Base-by-base conservation (phyloP, 2,797 vertebrate genomes). In the Cyclopterus lumpus region DNA sequence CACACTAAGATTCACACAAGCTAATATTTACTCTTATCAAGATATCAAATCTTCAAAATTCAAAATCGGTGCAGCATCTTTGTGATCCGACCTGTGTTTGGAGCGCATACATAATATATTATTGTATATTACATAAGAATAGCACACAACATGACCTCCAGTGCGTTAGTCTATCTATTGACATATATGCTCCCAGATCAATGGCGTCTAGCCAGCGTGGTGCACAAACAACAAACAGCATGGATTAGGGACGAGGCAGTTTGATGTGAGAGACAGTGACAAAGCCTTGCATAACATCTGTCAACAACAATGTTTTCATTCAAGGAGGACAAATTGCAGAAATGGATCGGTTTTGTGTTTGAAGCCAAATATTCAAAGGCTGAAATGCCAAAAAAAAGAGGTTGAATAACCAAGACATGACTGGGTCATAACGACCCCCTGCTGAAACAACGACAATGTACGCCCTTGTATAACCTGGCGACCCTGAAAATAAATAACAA, bases 101-200 rank as follows among this genome's bases (percentile, higher is more conserved):
- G 3, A 32, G 15, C 2, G 5, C 48, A 8, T 40, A 38, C 40
- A 61, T n/a, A 12, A 67, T 53, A n/a, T 40, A 28, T 34, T 6
- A 38, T 26, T 54, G 42, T 22, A 14, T 24, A 2, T 69, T 57
- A 46, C 38, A 64, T 61, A 61, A 68, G 22, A 28, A 66, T 44
- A 42, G 42, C 26, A 28, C 2, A 38, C 1, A n/a, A 18, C 40
- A 30, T 14, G 5, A 40, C 51, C 22, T 10, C 1, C 11, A 3
- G 26, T n/a, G 8, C 36, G 11, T 22, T 9, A 6, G 8, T 14
- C 22, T 68, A 62, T 63, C 42, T 18, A 48, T 46, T 28, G 10
- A 58, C 26, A 78, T 51, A 51, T 18, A 11, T 7, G 20, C 15
- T 55, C n/a, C 30, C 4, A 42, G 48, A 62, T 67, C 32, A 32